These are phyloP conservation scores for Myxocyprinus asiaticus DNA, from an alignment of 2,113 vertebrate species.

Conservation along the genomic window DNA sequence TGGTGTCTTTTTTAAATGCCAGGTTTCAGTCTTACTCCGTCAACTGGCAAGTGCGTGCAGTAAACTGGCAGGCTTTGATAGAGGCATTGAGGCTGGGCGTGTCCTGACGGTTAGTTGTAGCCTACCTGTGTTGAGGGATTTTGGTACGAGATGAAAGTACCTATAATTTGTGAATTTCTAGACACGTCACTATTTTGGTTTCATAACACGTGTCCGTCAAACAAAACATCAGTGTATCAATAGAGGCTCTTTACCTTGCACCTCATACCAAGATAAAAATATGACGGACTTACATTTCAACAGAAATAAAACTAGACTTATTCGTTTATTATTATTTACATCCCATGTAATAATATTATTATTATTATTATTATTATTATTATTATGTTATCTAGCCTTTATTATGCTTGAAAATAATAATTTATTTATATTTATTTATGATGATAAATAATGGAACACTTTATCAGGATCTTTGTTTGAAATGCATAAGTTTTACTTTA, in stretches of 20 bases:
- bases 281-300: neutral
- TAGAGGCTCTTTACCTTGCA: slow-evolving; percentile 1
- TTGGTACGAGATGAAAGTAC: slow-evolving; percentile 68
- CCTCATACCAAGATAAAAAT: neutral
- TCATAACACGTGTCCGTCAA: slow-evolving; percentile 59
- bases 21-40: neutral
- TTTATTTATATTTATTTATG: no score
- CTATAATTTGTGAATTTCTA: slow-evolving; percentile 58
- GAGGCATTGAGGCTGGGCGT: slow-evolving; percentile 13
- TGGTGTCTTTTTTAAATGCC: slow-evolving; percentile 43
- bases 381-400: no score
- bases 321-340: neutral
- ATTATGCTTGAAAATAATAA: no score
- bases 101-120: neutral
- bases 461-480: no score
- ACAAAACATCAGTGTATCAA: slow-evolving; percentile 47
- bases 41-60: neutral
- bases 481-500: no score
- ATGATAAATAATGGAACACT: no score
- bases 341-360: no score
- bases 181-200: slow-evolving; percentile 58
- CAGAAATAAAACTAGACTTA: slow-evolving; percentile 1
- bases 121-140: slow-evolving; percentile 60
- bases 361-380: no score
- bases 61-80: neutral